Percentiles rank a stretch among this genome's conserved stretches.
Evolutionary conservation across 2,797 vertebrate species (phyloP).

Genomic region (Intellagama lesueurii): DNA sequence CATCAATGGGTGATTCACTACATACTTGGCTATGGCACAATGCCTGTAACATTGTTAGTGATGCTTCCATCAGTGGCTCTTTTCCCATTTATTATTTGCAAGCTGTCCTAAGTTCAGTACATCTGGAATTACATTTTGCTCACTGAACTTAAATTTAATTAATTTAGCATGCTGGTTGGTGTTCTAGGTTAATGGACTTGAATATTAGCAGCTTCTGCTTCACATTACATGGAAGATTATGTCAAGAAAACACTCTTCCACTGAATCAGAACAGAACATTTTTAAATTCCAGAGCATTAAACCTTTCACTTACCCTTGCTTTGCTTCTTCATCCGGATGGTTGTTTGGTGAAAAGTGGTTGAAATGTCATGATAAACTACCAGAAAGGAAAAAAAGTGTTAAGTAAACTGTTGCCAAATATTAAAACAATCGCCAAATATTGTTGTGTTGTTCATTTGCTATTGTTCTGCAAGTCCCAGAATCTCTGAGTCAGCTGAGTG

Average conservation of each 20-base stretch:
- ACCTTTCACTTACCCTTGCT: constrained; percentile 79
- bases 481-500: neutral
- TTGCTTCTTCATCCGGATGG: constrained; percentile 88
- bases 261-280: neutral
- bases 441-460: neutral
- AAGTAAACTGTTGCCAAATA: neutral
- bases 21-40: too few species aligned
- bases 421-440: neutral
- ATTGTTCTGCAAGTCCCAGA: too few species aligned
- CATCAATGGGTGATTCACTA: neutral
- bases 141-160: neutral
- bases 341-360: constrained; percentile 85
- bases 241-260: neutral
- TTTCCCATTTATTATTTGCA: neutral
- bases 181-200: neutral
- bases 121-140: neutral
- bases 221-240: neutral
- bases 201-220: neutral
- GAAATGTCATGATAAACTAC: constrained; percentile 89
- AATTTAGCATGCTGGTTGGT: neutral
- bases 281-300: neutral
- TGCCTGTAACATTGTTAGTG: too few species aligned
- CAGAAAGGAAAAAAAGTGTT: constrained; percentile 28
- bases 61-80: too few species aligned
- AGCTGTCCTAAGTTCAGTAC: neutral